Percentiles rank a stretch among this genome's conserved stretches.
Evolutionary conservation across 37 sponge, comb jelly and placozoan genomes (phyloP).

Genomic region (Hormiphora californensis): DNA sequence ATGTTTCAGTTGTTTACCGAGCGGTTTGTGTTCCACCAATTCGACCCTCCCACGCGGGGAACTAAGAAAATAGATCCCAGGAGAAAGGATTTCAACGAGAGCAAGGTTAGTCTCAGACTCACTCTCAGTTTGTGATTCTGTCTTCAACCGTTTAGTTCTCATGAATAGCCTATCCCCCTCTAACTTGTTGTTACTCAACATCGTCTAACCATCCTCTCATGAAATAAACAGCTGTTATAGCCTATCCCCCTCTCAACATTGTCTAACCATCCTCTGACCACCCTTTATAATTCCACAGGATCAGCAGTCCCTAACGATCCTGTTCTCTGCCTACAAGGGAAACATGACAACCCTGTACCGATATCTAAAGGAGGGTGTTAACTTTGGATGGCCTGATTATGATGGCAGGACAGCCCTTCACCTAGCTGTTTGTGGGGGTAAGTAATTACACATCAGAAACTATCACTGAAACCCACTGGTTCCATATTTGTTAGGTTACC

Average conservation of each 20-base stretch:
- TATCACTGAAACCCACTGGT: too few species aligned
- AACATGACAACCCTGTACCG: constrained; percentile 12
- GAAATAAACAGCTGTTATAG: not conserved
- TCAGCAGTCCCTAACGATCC: not conserved
- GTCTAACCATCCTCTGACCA: not conserved
- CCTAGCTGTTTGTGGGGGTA: constrained; percentile 61
- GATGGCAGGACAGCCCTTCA: constrained; percentile 65
- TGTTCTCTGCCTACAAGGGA: not conserved
- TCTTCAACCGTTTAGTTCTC: too few species aligned
- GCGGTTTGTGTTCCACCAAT: constrained; percentile 3
- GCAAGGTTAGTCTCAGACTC: too few species aligned
- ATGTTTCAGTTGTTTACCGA: not conserved
- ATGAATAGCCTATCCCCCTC: too few species aligned
- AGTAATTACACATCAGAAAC: too few species aligned
- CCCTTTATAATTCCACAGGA: not conserved
- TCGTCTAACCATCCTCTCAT: too few species aligned
- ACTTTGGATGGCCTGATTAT: constrained; percentile 58
- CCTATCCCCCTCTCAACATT: not conserved
- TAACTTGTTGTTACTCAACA: too few species aligned
- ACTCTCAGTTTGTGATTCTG: too few species aligned
- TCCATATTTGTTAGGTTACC: too few species aligned
- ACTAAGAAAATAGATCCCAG: not conserved
- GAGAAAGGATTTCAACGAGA: not conserved
- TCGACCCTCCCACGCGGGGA: not conserved
- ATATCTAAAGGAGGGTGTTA: constrained; percentile 30